A percentile compares a stretch with the other conserved stretches of the same genome.
Conservation (phyloP, 1,140 invertebrate genomes). For the Maconellicoccus hirsutus region DNA sequence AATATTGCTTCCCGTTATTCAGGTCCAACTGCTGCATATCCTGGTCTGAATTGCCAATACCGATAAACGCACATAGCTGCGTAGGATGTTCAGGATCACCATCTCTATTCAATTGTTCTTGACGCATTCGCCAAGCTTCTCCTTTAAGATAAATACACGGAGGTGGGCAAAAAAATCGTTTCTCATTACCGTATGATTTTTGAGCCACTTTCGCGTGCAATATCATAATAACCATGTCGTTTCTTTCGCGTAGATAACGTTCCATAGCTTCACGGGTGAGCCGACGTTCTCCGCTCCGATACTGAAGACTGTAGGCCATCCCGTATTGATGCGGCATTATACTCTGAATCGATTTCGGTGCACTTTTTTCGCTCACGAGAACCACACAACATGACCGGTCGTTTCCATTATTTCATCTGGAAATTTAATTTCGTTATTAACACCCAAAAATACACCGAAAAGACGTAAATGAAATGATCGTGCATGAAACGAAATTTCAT, state of each 20-base stretch:
- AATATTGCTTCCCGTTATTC: conserved; percentile 79
- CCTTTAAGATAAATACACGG: conserved; percentile 98
- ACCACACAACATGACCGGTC: not conserved
- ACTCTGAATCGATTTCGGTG: not conserved
- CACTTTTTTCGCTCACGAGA: not conserved
- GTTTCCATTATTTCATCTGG: not conserved
- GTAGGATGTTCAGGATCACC: conserved; percentile 80
- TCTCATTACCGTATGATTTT: conserved; percentile 99
- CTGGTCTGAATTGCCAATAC: conserved; percentile 96
- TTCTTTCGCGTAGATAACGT: conserved; percentile 81
- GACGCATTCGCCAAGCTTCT: conserved; percentile 89
- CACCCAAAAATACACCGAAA: too few species aligned
- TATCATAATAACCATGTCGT: conserved; percentile 94
- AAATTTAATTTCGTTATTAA: not conserved
- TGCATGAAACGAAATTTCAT: too few species aligned
- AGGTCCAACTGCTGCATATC: conserved; percentile 98
- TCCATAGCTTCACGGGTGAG: conserved; percentile 91
- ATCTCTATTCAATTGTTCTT: conserved; percentile 77
- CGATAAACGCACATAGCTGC: conserved; percentile 94
- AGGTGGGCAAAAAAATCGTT: conserved; percentile 98
- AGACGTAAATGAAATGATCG: not conserved
- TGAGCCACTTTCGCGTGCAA: conserved; percentile 98
- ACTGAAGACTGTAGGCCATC: conserved; percentile 56
- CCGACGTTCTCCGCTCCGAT: conserved; percentile 66
- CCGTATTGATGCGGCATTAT: conserved; percentile 68